phyloP scores from a whole-genome alignment of 64 coral and sea anemone genomes.

The Hydrozoanthus tunicans region DNA sequence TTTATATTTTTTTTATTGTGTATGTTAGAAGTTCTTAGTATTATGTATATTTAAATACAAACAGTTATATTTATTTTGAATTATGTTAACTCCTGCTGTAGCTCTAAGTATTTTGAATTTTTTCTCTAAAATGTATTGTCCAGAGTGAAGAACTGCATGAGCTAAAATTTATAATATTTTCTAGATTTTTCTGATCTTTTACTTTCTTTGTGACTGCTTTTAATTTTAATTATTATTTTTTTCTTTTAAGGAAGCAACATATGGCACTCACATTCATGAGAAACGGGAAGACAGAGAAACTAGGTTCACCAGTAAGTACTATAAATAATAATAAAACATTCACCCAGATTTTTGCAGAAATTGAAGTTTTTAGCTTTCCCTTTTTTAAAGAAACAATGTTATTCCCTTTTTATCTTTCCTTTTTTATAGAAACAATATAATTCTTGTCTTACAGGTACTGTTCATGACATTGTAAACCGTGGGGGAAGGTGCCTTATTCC shows the following conservation, averaged over 20 bases:
- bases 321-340: background rate
- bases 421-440: background rate
- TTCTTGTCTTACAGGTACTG: slow-evolving; percentile 69
- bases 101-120: too few species aligned
- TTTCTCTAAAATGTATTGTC: too few species aligned
- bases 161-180: too few species aligned
- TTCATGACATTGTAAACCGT: slow-evolving; percentile 98
- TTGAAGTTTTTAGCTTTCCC: too few species aligned
- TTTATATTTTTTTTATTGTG: too few species aligned
- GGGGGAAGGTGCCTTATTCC: slow-evolving; percentile 98
- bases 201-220: too few species aligned
- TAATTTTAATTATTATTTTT: background rate
- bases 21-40: too few species aligned
- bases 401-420: background rate
- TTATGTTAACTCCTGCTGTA: too few species aligned
- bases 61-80: too few species aligned
- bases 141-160: too few species aligned
- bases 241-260: slow-evolving; percentile 88
- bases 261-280: slow-evolving; percentile 98
- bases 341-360: background rate
- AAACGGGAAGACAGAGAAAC: slow-evolving; percentile 95
- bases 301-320: slow-evolving; percentile 89
- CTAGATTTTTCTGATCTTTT: too few species aligned
- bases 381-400: background rate
- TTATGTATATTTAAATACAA: too few species aligned